These are phyloP conservation scores for Alaudala cheleensis DNA, from an alignment of 2,113 vertebrate species.

Conservation along the genomic window DNA sequence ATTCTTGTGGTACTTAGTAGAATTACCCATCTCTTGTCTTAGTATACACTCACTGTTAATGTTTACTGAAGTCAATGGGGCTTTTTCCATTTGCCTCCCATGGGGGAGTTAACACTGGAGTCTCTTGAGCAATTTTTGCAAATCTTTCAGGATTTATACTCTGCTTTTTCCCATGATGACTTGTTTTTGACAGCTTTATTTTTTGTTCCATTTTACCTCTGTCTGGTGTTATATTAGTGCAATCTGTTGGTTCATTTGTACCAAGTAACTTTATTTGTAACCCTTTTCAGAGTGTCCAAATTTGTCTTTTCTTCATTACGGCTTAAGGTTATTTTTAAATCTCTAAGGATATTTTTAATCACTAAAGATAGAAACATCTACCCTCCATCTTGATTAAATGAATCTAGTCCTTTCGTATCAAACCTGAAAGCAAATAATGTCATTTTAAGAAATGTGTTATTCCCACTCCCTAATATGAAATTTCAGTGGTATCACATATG, in stretches of 20 bases:
- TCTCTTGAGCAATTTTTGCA: background rate
- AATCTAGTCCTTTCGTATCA: background rate
- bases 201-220: background rate
- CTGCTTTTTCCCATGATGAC: background rate
- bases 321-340: conserved; percentile 32
- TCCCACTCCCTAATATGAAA: background rate
- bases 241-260: background rate
- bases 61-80: background rate
- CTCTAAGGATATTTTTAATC: conserved; percentile 24
- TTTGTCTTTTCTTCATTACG: conserved; percentile 6
- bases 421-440: background rate
- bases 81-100: background rate
- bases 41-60: background rate
- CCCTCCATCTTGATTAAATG: conserved; percentile 3
- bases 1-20: background rate
- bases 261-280: background rate
- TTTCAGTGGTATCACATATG: background rate
- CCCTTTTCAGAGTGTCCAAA: background rate
- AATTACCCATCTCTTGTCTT: background rate
- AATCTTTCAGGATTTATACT: background rate
- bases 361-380: background rate
- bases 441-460: background rate
- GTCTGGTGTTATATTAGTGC: background rate
- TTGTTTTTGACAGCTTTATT: background rate
- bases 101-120: background rate